Conservation (phyloP, 2,797 vertebrate species). For the Sebastes melanostomus region DNA sequence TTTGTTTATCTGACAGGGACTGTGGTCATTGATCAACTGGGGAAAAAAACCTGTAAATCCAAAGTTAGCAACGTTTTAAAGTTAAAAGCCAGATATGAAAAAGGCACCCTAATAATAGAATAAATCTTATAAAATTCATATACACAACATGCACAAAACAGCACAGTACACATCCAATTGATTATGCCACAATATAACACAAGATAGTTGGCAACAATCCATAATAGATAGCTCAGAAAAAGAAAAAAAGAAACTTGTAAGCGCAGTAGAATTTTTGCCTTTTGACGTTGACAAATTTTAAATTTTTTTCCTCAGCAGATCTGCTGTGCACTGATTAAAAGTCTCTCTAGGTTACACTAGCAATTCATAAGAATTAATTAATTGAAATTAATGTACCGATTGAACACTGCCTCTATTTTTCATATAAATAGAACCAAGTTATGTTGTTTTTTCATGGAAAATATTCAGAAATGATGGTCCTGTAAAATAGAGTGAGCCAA, state of each 20-base stretch:
- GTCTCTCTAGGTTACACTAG: not conserved
- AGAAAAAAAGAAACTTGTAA: not conserved
- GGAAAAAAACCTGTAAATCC: not conserved
- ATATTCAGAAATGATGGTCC: not conserved
- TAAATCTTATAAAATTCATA: not conserved
- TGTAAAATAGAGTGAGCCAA: slow-evolving; percentile 10
- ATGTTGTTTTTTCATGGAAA: not conserved
- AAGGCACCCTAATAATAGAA: not conserved
- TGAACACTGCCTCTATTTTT: not conserved
- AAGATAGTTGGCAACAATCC: not conserved
- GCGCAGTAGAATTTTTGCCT: not conserved
- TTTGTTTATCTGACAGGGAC: not conserved
- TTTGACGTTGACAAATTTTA: not conserved
- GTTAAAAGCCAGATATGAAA: not conserved
- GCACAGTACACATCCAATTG: not conserved
- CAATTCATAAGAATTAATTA: not conserved
- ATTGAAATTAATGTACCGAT: not conserved
- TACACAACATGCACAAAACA: not conserved
- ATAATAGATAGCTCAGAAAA: not conserved
- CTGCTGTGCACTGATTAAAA: not conserved
- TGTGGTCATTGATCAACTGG: not conserved
- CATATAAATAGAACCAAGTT: not conserved
- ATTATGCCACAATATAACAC: not conserved
- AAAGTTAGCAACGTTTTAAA: not conserved
- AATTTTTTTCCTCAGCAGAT: not conserved